phyloP scores from a whole-genome alignment of 2,888 invertebrate genomes.

The Cinara cedri region DNA sequence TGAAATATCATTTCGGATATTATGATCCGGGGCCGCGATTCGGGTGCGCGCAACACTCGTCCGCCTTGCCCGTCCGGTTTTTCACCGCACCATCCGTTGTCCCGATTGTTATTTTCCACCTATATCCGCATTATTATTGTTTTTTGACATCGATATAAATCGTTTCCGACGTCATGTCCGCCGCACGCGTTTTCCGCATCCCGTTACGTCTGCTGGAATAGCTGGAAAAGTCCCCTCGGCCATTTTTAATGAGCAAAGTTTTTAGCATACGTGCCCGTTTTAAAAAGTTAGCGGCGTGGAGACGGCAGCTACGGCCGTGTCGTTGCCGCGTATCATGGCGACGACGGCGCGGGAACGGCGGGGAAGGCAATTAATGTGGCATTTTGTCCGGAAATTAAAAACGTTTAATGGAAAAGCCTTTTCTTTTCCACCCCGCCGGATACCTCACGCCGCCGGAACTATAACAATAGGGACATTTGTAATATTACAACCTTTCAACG shows the following conservation, averaged over 20 bases:
- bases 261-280: conserved; percentile 1
- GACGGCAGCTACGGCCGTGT: background rate
- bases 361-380: conserved; percentile 43
- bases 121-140: background rate
- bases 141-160: too few relatives aligned
- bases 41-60: too few relatives aligned
- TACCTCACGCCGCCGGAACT: conserved; percentile 29
- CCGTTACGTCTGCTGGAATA: background rate
- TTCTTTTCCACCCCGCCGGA: conserved; percentile 24
- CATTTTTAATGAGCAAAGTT: conserved; percentile 40
- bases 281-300: background rate
- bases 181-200: background rate
- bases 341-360: background rate
- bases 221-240: background rate
- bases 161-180: too few relatives aligned
- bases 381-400: conserved; percentile 57
- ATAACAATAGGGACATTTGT: conserved; percentile 44
- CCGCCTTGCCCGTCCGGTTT: too few relatives aligned
- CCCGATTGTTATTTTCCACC: too few relatives aligned
- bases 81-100: too few relatives aligned
- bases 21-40: too few relatives aligned
- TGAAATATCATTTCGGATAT: too few relatives aligned
- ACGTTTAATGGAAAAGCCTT: conserved; percentile 49
- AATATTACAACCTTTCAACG: conserved; percentile 33
- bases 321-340: background rate